Percentiles rank a stretch among this genome's conserved stretches.
Evolutionary conservation across 2,888 invertebrate species (phyloP).

Genomic region (Chironomus tentans): DNA sequence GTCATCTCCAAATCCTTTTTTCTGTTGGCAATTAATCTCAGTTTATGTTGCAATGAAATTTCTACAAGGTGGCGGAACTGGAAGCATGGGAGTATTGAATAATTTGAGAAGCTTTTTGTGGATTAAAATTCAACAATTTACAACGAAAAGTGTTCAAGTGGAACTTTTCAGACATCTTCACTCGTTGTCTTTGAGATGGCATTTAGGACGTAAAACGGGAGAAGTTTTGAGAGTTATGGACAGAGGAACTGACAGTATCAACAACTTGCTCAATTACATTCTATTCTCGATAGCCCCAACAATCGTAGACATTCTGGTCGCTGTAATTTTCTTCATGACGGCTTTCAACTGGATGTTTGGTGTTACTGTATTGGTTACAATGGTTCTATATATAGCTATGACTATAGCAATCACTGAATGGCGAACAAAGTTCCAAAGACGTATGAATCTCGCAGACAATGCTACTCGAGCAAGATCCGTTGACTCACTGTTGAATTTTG

Average conservation of each 20-base stretch:
- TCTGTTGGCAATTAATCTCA: slow-evolving; percentile 84
- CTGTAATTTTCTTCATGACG: slow-evolving; percentile 77
- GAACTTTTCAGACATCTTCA: slow-evolving; percentile 83
- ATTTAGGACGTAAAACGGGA: slow-evolving; percentile 88
- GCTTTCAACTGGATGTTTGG: slow-evolving; percentile 93
- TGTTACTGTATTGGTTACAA: slow-evolving; percentile 85
- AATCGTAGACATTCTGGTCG: slow-evolving; percentile 82
- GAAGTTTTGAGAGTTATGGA: slow-evolving; percentile 96
- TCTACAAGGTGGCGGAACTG: slow-evolving; percentile 90
- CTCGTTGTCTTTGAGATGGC: slow-evolving; percentile 87
- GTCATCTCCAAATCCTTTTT: slow-evolving; percentile 48
- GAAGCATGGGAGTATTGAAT: slow-evolving; percentile 86
- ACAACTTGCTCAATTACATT: slow-evolving; percentile 84
- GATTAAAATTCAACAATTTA: slow-evolving; percentile 94
- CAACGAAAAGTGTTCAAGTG: slow-evolving; percentile 84
- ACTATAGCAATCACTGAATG: slow-evolving; percentile 94
- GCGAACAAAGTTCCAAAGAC: slow-evolving; percentile 89
- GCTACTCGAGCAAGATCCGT: slow-evolving; percentile 84
- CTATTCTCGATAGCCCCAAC: slow-evolving; percentile 91
- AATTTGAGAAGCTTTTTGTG: slow-evolving; percentile 86
- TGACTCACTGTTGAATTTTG: slow-evolving; percentile 94
- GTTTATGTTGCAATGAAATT: slow-evolving; percentile 84
- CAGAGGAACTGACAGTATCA: slow-evolving; percentile 92
- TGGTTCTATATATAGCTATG: slow-evolving; percentile 80
- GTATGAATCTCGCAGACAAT: slow-evolving; percentile 93